Base-by-base conservation (phyloP, 1,140 invertebrate species). In the Megathymus violae region DNA sequence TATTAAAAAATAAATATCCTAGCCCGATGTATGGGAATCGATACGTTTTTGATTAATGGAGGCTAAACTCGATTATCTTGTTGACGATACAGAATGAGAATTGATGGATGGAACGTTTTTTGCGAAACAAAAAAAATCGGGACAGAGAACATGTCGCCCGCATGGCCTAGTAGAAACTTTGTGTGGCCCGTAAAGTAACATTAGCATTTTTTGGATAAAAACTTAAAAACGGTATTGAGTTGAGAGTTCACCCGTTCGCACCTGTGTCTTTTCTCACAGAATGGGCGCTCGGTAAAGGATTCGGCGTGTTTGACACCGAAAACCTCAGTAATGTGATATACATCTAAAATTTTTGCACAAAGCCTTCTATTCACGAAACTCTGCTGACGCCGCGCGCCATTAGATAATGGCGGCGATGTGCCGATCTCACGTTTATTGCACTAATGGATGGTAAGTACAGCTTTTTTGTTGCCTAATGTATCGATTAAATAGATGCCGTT, bases 1-100 rank as follows among this genome's bases (percentile, higher is more conserved):
- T 89, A 89, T 82, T 85, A 89, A 88, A 89, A 89, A 83, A 84
- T 83, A 85, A 88, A 83, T 88, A 80, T 78, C 77, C 71, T 75
- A 76, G 71, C 64, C 73, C 76, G 64, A 78, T 78, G 78, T 80
- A 82, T 84, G 81, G 85, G 85, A 87, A 87, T 83, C 78, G 75
- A 85, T 87, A 82, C 73, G 71, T 78, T 79, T 83, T 84, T 88
- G 83, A 89, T 89, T 85, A 85, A 89, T 88, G 83, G 78, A 69
- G 64, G 68, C 60, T 69, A 75, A 79, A 80, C 78, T 78, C 81
- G 82, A 88, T 85, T 85, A 85, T 78, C 74, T 79, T 79, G 76
- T 82, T 80, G 72, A 74, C 69, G 74, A 80, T 76, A 74, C 70
- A 73, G 67, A 72, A 66, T 68, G 64, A 64, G 62, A 64, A 69